These are phyloP conservation scores for Chrysotoxum bicinctum DNA, from an alignment of 2,888 invertebrate genomes.

Conservation along the genomic window DNA sequence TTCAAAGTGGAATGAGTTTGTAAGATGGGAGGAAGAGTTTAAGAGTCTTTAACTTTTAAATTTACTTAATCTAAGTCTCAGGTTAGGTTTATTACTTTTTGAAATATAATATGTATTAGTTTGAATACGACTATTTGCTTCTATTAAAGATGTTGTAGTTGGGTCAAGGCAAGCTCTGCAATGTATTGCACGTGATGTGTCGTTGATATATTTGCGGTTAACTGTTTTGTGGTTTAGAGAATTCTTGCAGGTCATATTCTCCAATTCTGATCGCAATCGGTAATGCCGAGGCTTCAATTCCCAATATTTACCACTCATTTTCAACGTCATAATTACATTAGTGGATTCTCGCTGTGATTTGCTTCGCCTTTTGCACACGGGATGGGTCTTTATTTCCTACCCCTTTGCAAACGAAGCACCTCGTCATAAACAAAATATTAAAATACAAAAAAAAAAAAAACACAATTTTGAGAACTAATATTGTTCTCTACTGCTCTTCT, in stretches of 20 bases:
- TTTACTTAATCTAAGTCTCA: not conserved
- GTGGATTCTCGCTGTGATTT: too few relatives aligned
- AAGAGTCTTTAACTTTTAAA: constrained; percentile 1
- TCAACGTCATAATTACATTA: not conserved
- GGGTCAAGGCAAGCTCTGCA: not conserved
- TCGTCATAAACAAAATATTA: too few relatives aligned
- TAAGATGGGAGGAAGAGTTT: constrained; percentile 48
- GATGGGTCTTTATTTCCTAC: too few relatives aligned
- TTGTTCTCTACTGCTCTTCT: too few relatives aligned
- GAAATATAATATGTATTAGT: too few relatives aligned
- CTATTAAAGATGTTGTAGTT: too few relatives aligned
- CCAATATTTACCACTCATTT: not conserved
- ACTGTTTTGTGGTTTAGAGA: not conserved
- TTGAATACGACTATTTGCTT: too few relatives aligned
- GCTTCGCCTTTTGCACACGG: too few relatives aligned
- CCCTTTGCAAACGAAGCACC: too few relatives aligned
- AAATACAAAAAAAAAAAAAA: too few relatives aligned
- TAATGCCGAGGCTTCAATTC: not conserved
- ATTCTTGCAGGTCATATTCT: not conserved
- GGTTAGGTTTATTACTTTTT: not conserved
- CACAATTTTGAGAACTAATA: too few relatives aligned
- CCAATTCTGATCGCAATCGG: not conserved
- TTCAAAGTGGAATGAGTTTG: constrained; percentile 52
- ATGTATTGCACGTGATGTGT: not conserved
- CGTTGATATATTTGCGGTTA: not conserved